Evolutionary conservation across 2,888 invertebrate species (phyloP).

Genomic region (Platypus cylindrus): DNA sequence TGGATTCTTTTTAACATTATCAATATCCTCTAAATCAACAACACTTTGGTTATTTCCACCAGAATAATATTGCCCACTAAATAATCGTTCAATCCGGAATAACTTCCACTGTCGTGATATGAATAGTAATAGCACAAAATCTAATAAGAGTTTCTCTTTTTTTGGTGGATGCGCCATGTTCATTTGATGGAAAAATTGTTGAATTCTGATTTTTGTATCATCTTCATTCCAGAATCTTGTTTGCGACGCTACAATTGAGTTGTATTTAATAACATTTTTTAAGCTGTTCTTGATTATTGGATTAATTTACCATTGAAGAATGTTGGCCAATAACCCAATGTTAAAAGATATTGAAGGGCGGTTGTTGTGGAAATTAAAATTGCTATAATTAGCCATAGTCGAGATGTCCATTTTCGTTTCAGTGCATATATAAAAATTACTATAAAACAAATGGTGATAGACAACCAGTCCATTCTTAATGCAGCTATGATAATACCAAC

Average conservation of each 20-base stretch:
- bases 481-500: constrained; percentile 5
- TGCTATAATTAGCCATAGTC: constrained; percentile 6
- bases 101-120: constrained; percentile 9
- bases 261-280: no score
- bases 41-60: constrained; percentile 11
- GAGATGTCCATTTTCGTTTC: constrained; percentile 2
- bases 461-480: constrained; percentile 9
- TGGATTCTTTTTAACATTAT: constrained; percentile 7
- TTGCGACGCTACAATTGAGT: no score
- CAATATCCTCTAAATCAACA: constrained; percentile 5
- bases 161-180: constrained; percentile 13
- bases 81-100: constrained; percentile 4
- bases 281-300: not conserved
- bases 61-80: constrained; percentile 1
- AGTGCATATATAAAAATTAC: constrained; percentile 6
- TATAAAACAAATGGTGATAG: constrained; percentile 6
- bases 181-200: constrained; percentile 11
- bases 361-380: constrained; percentile 1
- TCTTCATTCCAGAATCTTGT: constrained; percentile 10
- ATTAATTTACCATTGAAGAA: constrained; percentile 10
- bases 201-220: constrained; percentile 9
- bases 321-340: constrained; percentile 10
- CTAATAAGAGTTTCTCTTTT: constrained; percentile 6
- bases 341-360: constrained; percentile 8
- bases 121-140: constrained; percentile 9